phyloP scores from a whole-genome alignment of 1,140 invertebrate genomes.

The Cherax destructor region DNA sequence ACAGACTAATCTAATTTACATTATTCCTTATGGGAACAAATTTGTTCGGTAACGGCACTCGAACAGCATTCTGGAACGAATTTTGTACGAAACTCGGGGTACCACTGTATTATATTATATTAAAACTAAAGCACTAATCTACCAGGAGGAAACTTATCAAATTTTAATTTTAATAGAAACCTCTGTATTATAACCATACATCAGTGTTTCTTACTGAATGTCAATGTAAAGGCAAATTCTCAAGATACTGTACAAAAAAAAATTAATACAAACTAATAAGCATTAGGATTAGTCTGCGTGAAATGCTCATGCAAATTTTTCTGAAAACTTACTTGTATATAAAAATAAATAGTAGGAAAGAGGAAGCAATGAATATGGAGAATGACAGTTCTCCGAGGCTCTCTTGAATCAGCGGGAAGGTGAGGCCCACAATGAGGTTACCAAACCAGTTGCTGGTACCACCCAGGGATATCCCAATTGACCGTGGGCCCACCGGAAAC shows the following conservation, averaged over 20 bases:
- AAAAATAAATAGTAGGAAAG: slow-evolving; percentile 23
- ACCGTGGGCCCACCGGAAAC: slow-evolving; percentile 50
- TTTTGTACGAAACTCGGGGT: too few species aligned
- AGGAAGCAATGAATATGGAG: slow-evolving; percentile 38
- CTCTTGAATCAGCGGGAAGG: slow-evolving; percentile 45
- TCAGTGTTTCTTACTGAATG: background rate
- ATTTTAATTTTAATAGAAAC: background rate
- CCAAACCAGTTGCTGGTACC: slow-evolving; percentile 46
- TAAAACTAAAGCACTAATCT: too few species aligned
- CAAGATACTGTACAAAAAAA: background rate
- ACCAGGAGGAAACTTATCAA: background rate
- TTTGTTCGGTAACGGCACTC: too few species aligned
- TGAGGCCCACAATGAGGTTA: slow-evolving; percentile 48
- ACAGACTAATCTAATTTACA: too few species aligned
- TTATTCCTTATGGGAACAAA: too few species aligned
- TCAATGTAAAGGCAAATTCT: background rate
- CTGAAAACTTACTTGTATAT: slow-evolving; percentile 32
- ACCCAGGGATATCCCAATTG: slow-evolving; percentile 35
- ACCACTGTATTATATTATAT: too few species aligned
- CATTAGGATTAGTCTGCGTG: too few species aligned
- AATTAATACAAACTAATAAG: background rate
- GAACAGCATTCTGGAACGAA: too few species aligned
- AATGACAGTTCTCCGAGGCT: slow-evolving; percentile 48
- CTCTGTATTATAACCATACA: too few species aligned
- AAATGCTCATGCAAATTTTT: background rate